These are phyloP conservation scores for Drosophila virilis DNA, from an alignment of 1,140 invertebrate species.

Conservation along the genomic window DNA sequence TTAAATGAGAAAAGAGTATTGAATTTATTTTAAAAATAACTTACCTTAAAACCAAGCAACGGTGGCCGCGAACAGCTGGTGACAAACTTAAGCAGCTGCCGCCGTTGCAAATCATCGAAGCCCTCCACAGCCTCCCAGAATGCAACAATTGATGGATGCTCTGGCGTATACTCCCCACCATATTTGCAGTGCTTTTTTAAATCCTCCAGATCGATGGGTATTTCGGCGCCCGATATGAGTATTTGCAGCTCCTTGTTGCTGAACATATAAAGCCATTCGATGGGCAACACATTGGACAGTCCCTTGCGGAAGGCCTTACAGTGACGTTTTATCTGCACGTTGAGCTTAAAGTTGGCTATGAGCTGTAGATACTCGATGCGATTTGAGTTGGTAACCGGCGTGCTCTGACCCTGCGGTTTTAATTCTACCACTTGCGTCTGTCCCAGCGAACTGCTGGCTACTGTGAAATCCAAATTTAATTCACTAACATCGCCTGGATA, in stretches of 20 bases:
- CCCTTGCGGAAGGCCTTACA: conserved; percentile 94
- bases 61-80: conserved; percentile 98
- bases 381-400: conserved; percentile 95
- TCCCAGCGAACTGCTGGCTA: conserved; percentile 95
- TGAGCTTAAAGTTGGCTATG: conserved; percentile 98
- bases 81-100: conserved; percentile 97
- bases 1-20: neutral
- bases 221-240: conserved; percentile 96
- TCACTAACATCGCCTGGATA: conserved; percentile 92
- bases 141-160: conserved; percentile 90
- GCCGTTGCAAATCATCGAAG: conserved; percentile 93
- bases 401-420: conserved; percentile 94
- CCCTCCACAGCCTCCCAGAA: conserved; percentile 94
- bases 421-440: conserved; percentile 95
- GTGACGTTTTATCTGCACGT: conserved; percentile 94
- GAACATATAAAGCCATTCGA: conserved; percentile 97
- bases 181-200: conserved; percentile 94
- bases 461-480: conserved; percentile 96
- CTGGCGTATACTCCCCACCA: conserved; percentile 91
- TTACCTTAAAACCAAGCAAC: conserved; percentile 97
- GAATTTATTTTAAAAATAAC: neutral
- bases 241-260: conserved; percentile 97
- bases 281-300: conserved; percentile 93
- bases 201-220: conserved; percentile 96
- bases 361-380: conserved; percentile 98